Conservation (phyloP, 2,113 vertebrate genomes). For the Crotalus tigris region DNA sequence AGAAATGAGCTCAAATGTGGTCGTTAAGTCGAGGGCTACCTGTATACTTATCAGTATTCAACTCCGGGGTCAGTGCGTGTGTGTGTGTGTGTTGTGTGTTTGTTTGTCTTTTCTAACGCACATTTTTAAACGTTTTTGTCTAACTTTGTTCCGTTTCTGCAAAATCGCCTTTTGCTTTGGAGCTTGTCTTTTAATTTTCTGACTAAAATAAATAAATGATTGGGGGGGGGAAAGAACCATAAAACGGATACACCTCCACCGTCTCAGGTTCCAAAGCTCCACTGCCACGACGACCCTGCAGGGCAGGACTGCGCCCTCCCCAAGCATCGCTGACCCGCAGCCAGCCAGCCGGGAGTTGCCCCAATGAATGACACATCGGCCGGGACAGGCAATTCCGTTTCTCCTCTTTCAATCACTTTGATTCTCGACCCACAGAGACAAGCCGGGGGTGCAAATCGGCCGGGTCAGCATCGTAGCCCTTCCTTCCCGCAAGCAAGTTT, state of each 20-base stretch:
- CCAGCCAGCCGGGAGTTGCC: not conserved
- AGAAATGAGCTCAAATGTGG: too few relatives aligned
- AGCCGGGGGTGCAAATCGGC: not conserved
- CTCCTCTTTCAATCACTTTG: not conserved
- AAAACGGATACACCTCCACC: not conserved
- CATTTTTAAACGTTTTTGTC: not conserved
- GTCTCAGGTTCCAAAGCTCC: not conserved
- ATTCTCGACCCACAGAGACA: not conserved
- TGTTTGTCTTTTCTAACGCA: not conserved
- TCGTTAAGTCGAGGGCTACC: too few relatives aligned
- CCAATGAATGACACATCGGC: not conserved
- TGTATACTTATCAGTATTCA: not conserved
- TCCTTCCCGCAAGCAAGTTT: not conserved
- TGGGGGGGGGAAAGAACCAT: not conserved
- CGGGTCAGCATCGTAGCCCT: not conserved
- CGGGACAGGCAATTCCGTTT: rapidly evolving
- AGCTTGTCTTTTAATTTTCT: not conserved
- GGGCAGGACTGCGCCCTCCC: not conserved
- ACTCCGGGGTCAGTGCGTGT: not conserved
- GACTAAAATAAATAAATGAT: not conserved
- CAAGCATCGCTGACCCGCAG: not conserved
- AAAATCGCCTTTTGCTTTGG: not conserved
- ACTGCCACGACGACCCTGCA: not conserved
- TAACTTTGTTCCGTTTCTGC: not conserved
- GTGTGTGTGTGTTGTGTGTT: not conserved